A percentile compares a stretch with the other conserved stretches of the same genome.
These are phyloP conservation scores for Deilephila elpenor DNA, from an alignment of 2,888 invertebrate species.

Conservation along the genomic window DNA sequence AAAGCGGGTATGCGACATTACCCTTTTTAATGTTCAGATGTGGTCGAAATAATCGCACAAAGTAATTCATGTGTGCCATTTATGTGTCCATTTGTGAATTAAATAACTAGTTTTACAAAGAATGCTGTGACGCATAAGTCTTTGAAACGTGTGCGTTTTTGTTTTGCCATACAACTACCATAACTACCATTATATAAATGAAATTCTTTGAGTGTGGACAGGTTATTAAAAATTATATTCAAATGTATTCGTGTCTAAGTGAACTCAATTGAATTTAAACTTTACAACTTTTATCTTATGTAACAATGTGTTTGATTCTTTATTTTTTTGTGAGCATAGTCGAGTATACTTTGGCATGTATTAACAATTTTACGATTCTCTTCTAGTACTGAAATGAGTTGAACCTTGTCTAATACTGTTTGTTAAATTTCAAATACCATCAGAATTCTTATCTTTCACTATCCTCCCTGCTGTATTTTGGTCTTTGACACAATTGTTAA, in stretches of 20 bases:
- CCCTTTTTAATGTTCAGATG: constrained; percentile 38
- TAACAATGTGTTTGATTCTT: background rate
- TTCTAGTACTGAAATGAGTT: no score
- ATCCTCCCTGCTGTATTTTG: no score
- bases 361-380: no score
- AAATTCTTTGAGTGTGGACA: background rate
- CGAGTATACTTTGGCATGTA: background rate
- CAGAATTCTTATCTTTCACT: no score
- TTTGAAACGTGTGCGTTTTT: background rate
- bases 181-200: background rate
- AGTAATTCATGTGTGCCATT: constrained; percentile 14
- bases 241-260: background rate
- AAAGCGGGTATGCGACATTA: constrained; percentile 37
- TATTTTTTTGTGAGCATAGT: background rate
- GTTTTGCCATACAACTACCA: no score
- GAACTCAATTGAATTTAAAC: background rate
- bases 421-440: no score
- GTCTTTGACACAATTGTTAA: no score
- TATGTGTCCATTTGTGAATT: constrained; percentile 25
- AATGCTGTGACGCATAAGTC: background rate
- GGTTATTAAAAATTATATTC: no score
- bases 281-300: background rate
- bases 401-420: no score
- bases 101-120: constrained; percentile 12
- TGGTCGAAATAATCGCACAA: constrained; percentile 20